Conservation (phyloP, 2,797 vertebrate genomes). For the Darevskia mixta region DNA sequence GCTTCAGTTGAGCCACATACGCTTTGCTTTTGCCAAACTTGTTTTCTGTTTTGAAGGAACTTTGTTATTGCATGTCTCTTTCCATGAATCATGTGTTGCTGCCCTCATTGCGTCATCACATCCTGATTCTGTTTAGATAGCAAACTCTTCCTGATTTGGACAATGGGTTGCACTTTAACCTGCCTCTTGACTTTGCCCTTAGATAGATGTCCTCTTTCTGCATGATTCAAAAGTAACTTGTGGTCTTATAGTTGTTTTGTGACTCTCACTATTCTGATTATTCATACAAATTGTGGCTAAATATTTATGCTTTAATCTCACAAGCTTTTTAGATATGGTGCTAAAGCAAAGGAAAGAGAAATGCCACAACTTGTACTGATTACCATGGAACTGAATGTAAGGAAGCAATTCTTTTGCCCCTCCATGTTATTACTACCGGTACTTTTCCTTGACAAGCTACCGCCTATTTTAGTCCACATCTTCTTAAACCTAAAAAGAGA, state of each 20-base stretch:
- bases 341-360: neutral
- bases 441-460: neutral
- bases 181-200: neutral
- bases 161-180: neutral
- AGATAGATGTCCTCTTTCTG: neutral
- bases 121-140: constrained; percentile 2
- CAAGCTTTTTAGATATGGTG: neutral
- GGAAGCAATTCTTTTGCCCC: neutral
- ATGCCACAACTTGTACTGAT: neutral
- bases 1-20: neutral
- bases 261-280: neutral
- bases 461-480: neutral
- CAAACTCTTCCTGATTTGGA: neutral
- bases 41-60: neutral
- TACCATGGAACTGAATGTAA: neutral
- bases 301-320: neutral
- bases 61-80: neutral
- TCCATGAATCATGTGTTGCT: neutral
- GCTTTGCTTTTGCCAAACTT: neutral
- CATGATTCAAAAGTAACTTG: neutral
- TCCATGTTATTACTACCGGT: neutral
- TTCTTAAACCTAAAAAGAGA: neutral
- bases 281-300: neutral
- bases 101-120: neutral
- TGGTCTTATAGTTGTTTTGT: neutral